Conservation (phyloP, 2,113 vertebrate genomes). For the Passer domesticus region DNA sequence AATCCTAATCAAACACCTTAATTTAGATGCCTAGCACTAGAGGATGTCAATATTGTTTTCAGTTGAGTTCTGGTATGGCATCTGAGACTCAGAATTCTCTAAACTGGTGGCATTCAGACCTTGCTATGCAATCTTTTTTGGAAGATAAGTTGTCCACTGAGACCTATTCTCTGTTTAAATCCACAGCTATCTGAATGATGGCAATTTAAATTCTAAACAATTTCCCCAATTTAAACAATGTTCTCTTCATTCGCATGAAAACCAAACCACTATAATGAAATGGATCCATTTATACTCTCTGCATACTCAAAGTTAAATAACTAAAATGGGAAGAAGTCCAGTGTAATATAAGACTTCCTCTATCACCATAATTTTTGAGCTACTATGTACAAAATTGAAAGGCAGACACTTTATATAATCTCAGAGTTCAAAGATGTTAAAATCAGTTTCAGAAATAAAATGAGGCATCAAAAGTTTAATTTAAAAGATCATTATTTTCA, state of each 20-base stretch:
- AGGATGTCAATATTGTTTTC: neutral
- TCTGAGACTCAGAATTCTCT: neutral
- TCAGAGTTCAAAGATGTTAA: neutral
- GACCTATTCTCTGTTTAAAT: neutral
- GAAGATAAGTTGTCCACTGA: neutral
- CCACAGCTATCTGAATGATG: neutral
- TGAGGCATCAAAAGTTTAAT: neutral
- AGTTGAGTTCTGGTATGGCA: neutral
- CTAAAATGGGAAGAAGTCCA: neutral
- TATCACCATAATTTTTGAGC: neutral
- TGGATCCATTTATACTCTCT: neutral
- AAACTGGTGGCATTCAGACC: neutral
- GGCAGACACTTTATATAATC: neutral
- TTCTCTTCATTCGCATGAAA: neutral
- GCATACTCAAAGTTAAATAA: neutral
- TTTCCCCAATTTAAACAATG: neutral
- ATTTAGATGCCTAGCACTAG: neutral
- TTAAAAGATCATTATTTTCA: neutral
- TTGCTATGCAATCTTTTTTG: neutral
- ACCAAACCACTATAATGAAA: neutral
- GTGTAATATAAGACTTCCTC: neutral
- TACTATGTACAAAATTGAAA: neutral
- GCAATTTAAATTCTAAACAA: neutral
- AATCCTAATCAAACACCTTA: neutral
- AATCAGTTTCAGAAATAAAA: slow-evolving; percentile 6